These are phyloP conservation scores for Leucoraja erinaceus DNA, from an alignment of 2,113 vertebrate genomes.

Conservation along the genomic window DNA sequence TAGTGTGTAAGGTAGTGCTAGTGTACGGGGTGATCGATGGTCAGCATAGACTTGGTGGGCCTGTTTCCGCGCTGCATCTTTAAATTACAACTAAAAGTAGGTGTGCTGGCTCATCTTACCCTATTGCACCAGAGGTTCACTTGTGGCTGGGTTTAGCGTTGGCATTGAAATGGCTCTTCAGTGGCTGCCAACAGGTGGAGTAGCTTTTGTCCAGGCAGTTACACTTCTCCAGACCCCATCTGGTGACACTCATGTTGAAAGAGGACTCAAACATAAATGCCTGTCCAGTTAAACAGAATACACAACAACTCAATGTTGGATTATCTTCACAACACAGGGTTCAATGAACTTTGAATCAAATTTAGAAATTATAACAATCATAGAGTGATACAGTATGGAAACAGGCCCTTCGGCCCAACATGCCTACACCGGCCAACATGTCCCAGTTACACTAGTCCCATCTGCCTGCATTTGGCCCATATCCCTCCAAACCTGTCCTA, in stretches of 20 bases:
- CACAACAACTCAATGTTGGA: neutral
- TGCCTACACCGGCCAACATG: too few species aligned
- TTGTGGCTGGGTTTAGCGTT: conserved; percentile 60
- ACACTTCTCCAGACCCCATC: conserved; percentile 82
- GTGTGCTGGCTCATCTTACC: conserved; percentile 1
- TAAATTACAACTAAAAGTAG: neutral
- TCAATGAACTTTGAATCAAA: neutral
- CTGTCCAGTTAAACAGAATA: conserved; percentile 50
- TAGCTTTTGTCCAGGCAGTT: conserved; percentile 78
- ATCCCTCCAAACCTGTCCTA: too few species aligned
- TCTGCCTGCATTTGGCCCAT: too few species aligned
- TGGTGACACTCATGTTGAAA: conserved; percentile 81
- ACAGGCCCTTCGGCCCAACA: too few species aligned
- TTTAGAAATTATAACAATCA: too few species aligned
- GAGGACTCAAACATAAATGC: conserved; percentile 96
- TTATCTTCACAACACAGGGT: neutral
- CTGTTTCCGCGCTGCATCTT: too few species aligned
- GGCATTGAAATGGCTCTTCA: conserved; percentile 80
- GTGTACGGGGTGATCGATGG: too few species aligned
- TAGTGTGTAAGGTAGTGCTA: too few species aligned
- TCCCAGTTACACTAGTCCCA: too few species aligned
- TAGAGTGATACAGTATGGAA: too few species aligned
- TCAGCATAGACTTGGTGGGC: too few species aligned
- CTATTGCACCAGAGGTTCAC: conserved; percentile 39
- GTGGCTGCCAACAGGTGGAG: conserved; percentile 83